Conservation (phyloP, 2,113 vertebrate genomes). For the Echinops telfairi region DNA sequence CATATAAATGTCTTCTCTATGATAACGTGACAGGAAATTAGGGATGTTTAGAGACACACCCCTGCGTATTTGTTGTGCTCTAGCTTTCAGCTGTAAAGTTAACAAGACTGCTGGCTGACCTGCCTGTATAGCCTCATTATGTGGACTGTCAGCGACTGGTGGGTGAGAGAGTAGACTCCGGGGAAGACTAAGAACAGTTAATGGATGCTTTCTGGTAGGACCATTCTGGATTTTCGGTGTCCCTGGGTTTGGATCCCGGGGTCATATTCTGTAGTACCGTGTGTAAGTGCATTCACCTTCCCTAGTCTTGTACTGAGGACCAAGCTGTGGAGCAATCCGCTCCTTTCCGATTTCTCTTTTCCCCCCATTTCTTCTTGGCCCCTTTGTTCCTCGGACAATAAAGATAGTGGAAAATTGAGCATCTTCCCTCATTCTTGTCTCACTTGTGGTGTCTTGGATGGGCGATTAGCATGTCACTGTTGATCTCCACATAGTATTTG, state of each 20-base stretch:
- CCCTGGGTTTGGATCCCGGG: not conserved
- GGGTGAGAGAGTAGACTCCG: not conserved
- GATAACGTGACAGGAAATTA: not conserved
- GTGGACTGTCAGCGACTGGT: not conserved
- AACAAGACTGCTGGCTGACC: slow-evolving; percentile 13
- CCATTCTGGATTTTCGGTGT: not conserved
- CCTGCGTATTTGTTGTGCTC: not conserved
- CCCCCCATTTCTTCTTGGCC: not conserved
- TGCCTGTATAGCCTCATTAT: too few species aligned
- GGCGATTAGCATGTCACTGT: slow-evolving; percentile 14
- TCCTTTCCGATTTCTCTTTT: not conserved
- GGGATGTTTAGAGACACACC: not conserved
- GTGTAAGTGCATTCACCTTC: not conserved
- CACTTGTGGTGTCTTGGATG: slow-evolving; percentile 18
- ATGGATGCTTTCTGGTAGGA: not conserved
- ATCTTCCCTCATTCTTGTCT: not conserved
- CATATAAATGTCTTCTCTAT: not conserved
- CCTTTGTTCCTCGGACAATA: slow-evolving; percentile 27
- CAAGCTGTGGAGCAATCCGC: not conserved
- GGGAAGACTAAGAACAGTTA: not conserved
- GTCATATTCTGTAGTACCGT: not conserved
- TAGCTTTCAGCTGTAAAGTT: not conserved
- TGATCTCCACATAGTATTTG: slow-evolving; percentile 13
- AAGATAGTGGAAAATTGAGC: not conserved
- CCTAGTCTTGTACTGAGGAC: not conserved